Evolutionary conservation across 2,888 invertebrate genomes (phyloP), one percentile per base, ranked within the genome.

Genomic region (Nycteola revayana): DNA sequence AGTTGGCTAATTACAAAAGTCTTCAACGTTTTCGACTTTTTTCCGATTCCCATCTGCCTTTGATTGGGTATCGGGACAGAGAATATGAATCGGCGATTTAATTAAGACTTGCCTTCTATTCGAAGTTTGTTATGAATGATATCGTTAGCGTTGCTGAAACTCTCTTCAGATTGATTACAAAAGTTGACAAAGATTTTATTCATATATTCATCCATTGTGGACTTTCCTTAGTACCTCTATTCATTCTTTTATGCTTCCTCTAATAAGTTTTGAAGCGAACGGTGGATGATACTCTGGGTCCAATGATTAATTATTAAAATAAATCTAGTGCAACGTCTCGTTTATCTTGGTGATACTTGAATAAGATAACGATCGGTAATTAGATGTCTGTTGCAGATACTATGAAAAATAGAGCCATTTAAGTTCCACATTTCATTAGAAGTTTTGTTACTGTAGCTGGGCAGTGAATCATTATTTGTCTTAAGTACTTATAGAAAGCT

Each of bases 11-110:
- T 65, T 63, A 63, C 55, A 60, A 65, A 65, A 62, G 60, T 61
- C 70, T 71, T 64, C 64, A 52, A 50, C 59, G 55, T 64, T 68
- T 66, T 64, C 46, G 53, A 58, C 61, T 69, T 68, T 69, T 71
- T 66, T 43, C 22, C 27, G 39, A 47, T 51, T 58, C 52, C 45
- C 45, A 37, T 53, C 54, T 56, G 49, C 56, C 51, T 58, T 45
- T 63, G 59, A 59, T 50, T 49, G 47, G 60, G 57, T 63, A 62
- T 57, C 47, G 52, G 61, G 49, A 54, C 51, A 62, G 29, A 55
- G 65, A 74, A 72, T 75, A 75, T 75, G 67, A 64, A 72, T 72
- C 52, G 58, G 43, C 51, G 62, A 67, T 67, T 72, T 69, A 64
- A 73, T 72, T 64, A 68, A 66, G 54, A 42, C 42, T 46, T 53